These are phyloP conservation scores for Myiothlypis coronata DNA, from an alignment of 2,797 vertebrate species.

Conservation along the genomic window DNA sequence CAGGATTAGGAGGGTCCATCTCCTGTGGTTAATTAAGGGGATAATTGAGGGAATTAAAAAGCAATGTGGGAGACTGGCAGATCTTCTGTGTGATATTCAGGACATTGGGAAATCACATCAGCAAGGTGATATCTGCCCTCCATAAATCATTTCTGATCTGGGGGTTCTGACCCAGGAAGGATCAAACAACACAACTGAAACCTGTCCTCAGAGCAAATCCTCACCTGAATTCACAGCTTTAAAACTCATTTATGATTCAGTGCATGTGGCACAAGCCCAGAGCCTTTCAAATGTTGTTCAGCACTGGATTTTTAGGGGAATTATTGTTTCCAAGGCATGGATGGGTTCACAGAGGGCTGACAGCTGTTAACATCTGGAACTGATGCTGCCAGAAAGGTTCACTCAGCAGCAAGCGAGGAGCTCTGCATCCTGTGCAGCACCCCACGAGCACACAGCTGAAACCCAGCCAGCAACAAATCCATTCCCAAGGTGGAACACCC, in stretches of 20 bases:
- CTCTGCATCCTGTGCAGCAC: neutral
- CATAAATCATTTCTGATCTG: neutral
- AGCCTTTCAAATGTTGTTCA: neutral
- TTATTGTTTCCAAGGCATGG: neutral
- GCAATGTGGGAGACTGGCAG: neutral
- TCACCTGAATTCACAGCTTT: neutral
- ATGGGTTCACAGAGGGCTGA: neutral
- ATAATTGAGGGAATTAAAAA: neutral
- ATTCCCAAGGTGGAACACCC: neutral
- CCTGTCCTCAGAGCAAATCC: neutral
- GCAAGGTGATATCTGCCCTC: neutral
- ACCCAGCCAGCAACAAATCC: neutral
- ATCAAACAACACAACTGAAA: neutral
- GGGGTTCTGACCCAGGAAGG: neutral
- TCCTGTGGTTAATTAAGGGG: neutral
- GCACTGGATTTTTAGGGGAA: neutral
- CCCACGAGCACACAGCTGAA: neutral
- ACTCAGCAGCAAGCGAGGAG: neutral
- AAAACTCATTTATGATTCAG: neutral
- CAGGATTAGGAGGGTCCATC: neutral
- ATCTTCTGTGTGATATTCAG: neutral
- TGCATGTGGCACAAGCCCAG: neutral
- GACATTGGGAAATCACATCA: neutral
- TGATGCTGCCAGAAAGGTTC: neutral
- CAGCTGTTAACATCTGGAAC: neutral